phyloP scores from a whole-genome alignment of 2,888 invertebrate species.

The Synanthedon myopaeformis region DNA sequence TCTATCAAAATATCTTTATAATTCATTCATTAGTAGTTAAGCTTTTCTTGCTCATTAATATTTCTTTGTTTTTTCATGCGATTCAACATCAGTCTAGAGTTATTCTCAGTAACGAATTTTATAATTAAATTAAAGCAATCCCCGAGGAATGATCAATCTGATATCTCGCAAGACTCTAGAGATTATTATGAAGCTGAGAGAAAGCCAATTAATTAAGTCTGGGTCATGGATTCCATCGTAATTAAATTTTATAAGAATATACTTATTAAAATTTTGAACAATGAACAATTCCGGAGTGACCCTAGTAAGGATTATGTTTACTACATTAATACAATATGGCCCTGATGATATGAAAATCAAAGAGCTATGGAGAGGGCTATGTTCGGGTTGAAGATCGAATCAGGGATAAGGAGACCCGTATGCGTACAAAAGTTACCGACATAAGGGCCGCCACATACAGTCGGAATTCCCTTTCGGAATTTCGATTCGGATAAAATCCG shows the following conservation, averaged over 20 bases:
- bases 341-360: too few relatives aligned
- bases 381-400: too few relatives aligned
- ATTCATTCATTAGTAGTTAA: not conserved
- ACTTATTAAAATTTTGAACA: slow-evolving; percentile 6
- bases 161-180: slow-evolving; percentile 21
- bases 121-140: slow-evolving; percentile 26
- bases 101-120: slow-evolving; percentile 1
- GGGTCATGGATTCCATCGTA: slow-evolving; percentile 22
- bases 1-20: too few relatives aligned
- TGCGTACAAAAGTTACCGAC: too few relatives aligned
- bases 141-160: slow-evolving; percentile 34
- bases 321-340: too few relatives aligned
- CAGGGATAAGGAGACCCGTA: too few relatives aligned
- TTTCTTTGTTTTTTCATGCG: not conserved
- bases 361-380: too few relatives aligned
- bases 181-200: slow-evolving; percentile 35
- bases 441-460: too few relatives aligned
- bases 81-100: not conserved
- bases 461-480: too few relatives aligned
- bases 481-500: too few relatives aligned
- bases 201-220: slow-evolving; percentile 44
- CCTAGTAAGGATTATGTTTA: too few relatives aligned
- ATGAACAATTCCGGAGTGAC: slow-evolving; percentile 2
- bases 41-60: not conserved
- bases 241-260: slow-evolving; percentile 13